Conservation (phyloP, 2,113 vertebrate species). For the Philantomba maxwellii region DNA sequence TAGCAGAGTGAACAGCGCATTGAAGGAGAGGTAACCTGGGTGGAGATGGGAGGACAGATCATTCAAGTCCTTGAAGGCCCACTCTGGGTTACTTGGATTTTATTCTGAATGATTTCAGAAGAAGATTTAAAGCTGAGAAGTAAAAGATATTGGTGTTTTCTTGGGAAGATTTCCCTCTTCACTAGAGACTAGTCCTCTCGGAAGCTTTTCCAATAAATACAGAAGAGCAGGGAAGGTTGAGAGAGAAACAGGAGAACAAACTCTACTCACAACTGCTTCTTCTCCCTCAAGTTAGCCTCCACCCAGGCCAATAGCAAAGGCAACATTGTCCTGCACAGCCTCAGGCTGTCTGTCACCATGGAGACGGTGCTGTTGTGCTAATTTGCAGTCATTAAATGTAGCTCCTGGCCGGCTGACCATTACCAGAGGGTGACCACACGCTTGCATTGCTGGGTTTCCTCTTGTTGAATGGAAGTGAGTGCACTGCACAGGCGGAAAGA, state of each 20-base stretch:
- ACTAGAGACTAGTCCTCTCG: background rate
- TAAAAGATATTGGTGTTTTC: background rate
- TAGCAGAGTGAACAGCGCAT: background rate
- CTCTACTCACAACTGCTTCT: background rate
- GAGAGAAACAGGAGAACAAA: background rate
- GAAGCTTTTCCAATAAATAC: background rate
- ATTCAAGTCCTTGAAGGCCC: background rate
- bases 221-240: background rate
- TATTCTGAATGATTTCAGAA: background rate
- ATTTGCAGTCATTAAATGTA: background rate
- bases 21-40: background rate
- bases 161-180: background rate
- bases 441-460: background rate
- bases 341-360: background rate
- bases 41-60: background rate
- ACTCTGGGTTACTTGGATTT: background rate
- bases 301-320: background rate
- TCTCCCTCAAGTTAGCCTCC: background rate
- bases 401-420: background rate
- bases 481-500: accelerated
- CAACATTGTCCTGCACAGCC: background rate
- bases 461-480: background rate
- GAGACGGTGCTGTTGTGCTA: background rate
- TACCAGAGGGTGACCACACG: background rate
- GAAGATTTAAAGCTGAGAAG: background rate